Evolutionary conservation across 2,113 vertebrate genomes (phyloP).

Genomic region (Crotalus tigris): DNA sequence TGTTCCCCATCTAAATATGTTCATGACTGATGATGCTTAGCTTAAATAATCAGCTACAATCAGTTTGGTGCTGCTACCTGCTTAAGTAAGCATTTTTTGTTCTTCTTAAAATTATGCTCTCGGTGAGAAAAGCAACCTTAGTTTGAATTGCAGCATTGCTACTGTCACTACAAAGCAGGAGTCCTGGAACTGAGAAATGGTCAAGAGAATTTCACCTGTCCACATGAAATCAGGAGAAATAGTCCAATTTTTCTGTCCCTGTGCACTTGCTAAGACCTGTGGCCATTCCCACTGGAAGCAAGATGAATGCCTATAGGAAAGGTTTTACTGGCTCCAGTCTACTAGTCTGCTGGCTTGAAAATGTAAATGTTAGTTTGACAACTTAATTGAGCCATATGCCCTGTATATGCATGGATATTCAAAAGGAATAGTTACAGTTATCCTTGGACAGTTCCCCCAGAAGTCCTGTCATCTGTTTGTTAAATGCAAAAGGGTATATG

Average conservation of each 20-base stretch:
- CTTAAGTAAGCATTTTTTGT: neutral
- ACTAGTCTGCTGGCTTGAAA: neutral
- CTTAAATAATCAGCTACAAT: neutral
- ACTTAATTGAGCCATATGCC: conserved; percentile 35
- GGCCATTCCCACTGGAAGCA: neutral
- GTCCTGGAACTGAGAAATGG: neutral
- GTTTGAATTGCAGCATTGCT: neutral
- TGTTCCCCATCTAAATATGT: neutral
- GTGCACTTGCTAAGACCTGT: rapidly evolving
- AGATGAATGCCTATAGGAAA: rapidly evolving
- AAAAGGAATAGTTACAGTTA: neutral
- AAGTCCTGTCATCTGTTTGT: conserved; percentile 27
- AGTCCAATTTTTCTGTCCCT: neutral
- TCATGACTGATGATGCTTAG: neutral
- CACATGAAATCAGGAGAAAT: neutral
- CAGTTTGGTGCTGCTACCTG: neutral
- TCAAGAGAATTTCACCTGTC: neutral
- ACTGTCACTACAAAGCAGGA: neutral
- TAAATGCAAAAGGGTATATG: conserved; percentile 28
- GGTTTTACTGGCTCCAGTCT: neutral
- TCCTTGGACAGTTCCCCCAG: neutral
- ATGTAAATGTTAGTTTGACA: conserved; percentile 24
- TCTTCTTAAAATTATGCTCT: neutral
- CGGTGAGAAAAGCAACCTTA: neutral
- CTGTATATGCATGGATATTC: neutral